Evolutionary conservation across 2,113 vertebrate species (phyloP).

Genomic region (Trematocara stigmaticum): DNA sequence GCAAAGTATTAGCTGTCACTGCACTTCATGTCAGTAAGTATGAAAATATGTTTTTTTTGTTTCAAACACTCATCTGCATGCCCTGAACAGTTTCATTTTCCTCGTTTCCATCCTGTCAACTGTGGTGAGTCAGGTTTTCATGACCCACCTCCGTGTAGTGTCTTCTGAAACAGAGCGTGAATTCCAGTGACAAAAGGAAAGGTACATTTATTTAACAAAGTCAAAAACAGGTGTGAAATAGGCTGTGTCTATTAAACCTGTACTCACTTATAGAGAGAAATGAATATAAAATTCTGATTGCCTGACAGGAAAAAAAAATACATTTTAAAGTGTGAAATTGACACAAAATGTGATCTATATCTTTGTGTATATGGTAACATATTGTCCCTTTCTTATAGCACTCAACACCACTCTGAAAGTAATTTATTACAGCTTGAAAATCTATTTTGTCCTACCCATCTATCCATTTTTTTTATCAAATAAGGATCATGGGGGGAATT

Average conservation of each 20-base stretch:
- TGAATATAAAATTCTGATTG: background rate
- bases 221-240: background rate
- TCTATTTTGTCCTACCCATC: background rate
- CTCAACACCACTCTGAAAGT: background rate
- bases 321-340: background rate
- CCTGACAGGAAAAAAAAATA: background rate
- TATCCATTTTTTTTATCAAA: background rate
- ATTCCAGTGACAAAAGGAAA: background rate
- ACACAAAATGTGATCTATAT: background rate
- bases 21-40: background rate
- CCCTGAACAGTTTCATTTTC: background rate
- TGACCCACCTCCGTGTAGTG: background rate
- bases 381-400: background rate
- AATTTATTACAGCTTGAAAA: background rate
- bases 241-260: background rate
- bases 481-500: background rate
- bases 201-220: background rate
- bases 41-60: background rate
- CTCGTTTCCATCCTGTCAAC: background rate
- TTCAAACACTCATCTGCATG: background rate
- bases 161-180: accelerated
- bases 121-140: background rate
- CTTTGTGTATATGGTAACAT: background rate
- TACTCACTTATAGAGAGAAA: background rate
- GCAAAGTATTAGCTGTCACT: background rate